A percentile compares a stretch with the other conserved stretches of the same genome.
Conservation (phyloP, 2,113 vertebrate species). For the Hippocampus comes region DNA sequence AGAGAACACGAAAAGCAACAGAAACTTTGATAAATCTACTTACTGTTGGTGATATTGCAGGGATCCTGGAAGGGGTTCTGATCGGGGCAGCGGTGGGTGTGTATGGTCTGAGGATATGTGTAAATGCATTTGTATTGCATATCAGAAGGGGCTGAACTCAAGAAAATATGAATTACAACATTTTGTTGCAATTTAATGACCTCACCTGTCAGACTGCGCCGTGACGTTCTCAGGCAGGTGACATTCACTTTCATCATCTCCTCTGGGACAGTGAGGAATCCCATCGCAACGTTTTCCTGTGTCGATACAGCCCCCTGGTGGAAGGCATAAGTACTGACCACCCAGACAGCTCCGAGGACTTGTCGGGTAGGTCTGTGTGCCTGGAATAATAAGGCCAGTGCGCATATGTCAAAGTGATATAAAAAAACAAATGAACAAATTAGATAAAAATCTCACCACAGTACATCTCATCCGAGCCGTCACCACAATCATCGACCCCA, state of each 20-base stretch:
- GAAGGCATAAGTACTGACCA: slow-evolving; percentile 72
- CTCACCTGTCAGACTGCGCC: slow-evolving; percentile 43
- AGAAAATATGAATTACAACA: not conserved
- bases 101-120: slow-evolving; percentile 33
- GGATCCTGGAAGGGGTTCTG: slow-evolving; percentile 63
- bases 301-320: slow-evolving; percentile 69
- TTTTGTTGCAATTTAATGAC: not conserved
- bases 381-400: slow-evolving; percentile 36
- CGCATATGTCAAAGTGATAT: too few species aligned
- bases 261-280: slow-evolving; percentile 64
- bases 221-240: slow-evolving; percentile 19
- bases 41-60: slow-evolving; percentile 45
- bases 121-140: not conserved
- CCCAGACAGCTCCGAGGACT: slow-evolving; percentile 40
- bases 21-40: slow-evolving; percentile 3
- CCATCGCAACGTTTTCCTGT: slow-evolving; percentile 65
- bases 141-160: not conserved
- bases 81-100: slow-evolving; percentile 59
- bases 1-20: not conserved
- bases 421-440: not conserved
- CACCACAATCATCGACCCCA: slow-evolving; percentile 75
- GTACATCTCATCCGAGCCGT: slow-evolving; percentile 73
- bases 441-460: slow-evolving; percentile 65
- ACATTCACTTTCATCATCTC: slow-evolving; percentile 77
- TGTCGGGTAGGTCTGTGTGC: slow-evolving; percentile 46